Conservation (phyloP, 2,113 vertebrate species). For the Edolisoma coerulescens region DNA sequence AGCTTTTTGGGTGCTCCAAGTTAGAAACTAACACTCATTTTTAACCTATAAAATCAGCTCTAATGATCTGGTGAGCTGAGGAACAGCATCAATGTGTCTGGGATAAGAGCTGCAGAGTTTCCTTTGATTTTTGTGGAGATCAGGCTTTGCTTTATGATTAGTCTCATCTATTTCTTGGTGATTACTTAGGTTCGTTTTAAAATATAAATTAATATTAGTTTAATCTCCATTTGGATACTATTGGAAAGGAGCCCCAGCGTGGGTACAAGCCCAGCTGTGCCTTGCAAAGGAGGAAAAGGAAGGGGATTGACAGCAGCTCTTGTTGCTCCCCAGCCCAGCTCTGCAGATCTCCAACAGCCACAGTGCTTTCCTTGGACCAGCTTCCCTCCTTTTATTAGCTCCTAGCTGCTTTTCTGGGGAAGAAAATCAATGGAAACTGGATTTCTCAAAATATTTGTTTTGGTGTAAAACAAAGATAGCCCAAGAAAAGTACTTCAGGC, state of each 20-base stretch:
- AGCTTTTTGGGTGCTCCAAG: background rate
- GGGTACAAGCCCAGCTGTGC: background rate
- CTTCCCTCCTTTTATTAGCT: conserved; percentile 66
- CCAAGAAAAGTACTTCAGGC: conserved; percentile 57
- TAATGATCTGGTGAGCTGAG: background rate
- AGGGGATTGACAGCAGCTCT: conserved; percentile 40
- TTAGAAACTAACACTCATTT: background rate
- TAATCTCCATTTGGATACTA: background rate
- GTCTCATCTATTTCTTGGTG: background rate
- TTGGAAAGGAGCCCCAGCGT: background rate
- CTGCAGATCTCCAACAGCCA: conserved; percentile 39
- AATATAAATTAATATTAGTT: background rate
- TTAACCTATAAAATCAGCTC: background rate
- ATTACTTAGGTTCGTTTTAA: background rate
- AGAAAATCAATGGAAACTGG: conserved; percentile 67
- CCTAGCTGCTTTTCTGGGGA: conserved; percentile 68
- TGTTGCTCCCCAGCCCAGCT: conserved; percentile 30
- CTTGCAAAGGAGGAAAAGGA: background rate
- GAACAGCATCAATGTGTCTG: background rate
- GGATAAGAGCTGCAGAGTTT: background rate
- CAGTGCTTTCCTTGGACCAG: conserved; percentile 70
- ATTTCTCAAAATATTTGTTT: conserved; percentile 67
- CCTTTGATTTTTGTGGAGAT: background rate
- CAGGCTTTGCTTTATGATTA: background rate
- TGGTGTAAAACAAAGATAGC: conserved; percentile 64